Evolutionary conservation across 2,888 invertebrate species (phyloP).

Genomic region (Leucoptera coffeella): DNA sequence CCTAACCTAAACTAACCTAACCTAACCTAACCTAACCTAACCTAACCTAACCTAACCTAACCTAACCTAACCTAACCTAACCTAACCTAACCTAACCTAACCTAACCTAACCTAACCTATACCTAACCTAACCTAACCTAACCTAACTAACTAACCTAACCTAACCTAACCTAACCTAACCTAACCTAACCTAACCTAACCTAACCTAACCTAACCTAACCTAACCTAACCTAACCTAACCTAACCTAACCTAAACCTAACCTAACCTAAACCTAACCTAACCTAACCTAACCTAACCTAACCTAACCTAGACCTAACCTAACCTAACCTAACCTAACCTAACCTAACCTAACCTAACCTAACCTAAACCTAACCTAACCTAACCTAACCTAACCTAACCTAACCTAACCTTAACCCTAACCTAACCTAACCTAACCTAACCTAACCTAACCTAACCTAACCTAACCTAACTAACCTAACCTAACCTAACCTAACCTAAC

Average conservation of each 20-base stretch:
- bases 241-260: no score
- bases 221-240: neutral
- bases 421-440: neutral
- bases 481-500: constrained; percentile 5
- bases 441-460: constrained; percentile 1
- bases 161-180: constrained; percentile 3
- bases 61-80: constrained; percentile 1
- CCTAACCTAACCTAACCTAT: no score
- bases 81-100: neutral
- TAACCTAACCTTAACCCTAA: no score
- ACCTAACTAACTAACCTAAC: neutral
- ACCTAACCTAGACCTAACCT: no score
- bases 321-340: neutral
- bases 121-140: no score
- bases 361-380: no score
- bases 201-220: constrained; percentile 2
- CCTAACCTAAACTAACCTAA: no score
- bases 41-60: constrained; percentile 1
- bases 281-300: no score
- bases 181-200: constrained; percentile 2
- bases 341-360: neutral
- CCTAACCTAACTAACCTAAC: constrained; percentile 3
- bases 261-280: no score
- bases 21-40: neutral
- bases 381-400: neutral